These are phyloP conservation scores for Myotis planiceps DNA, from an alignment of 2,797 vertebrate genomes.

Conservation along the genomic window DNA sequence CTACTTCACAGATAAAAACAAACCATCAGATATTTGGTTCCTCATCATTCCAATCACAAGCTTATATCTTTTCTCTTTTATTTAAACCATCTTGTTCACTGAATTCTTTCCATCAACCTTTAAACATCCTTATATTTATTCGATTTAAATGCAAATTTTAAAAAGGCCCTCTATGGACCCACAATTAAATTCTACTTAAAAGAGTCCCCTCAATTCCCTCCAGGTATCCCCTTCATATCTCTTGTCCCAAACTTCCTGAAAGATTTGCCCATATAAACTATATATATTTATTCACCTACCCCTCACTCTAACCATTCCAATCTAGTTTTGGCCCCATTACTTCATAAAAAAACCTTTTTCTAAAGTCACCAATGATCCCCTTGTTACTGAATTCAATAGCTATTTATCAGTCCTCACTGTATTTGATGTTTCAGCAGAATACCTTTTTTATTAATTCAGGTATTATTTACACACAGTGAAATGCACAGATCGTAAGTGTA, in stretches of 20 bases:
- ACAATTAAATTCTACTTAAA: background rate
- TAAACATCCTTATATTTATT: background rate
- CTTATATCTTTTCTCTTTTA: background rate
- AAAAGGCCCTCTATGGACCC: background rate
- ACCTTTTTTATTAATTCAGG: background rate
- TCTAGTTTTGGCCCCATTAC: background rate
- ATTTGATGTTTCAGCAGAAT: background rate
- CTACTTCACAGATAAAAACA: background rate
- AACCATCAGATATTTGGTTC: background rate
- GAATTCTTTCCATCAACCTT: background rate
- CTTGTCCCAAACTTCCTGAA: background rate
- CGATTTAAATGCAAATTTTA: background rate
- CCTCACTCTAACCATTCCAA: background rate
- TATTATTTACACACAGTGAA: constrained; percentile 1
- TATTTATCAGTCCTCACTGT: background rate
- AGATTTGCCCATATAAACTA: background rate
- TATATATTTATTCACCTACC: background rate
- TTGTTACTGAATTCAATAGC: background rate
- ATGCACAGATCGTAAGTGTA: background rate
- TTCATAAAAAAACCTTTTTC: background rate
- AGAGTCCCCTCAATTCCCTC: background rate
- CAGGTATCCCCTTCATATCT: background rate
- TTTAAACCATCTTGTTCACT: background rate
- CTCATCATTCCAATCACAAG: constrained; percentile 6
- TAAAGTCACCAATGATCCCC: background rate